Evolutionary conservation across 2,113 vertebrate genomes (phyloP).

Genomic region (Illadopsis cleaveri): DNA sequence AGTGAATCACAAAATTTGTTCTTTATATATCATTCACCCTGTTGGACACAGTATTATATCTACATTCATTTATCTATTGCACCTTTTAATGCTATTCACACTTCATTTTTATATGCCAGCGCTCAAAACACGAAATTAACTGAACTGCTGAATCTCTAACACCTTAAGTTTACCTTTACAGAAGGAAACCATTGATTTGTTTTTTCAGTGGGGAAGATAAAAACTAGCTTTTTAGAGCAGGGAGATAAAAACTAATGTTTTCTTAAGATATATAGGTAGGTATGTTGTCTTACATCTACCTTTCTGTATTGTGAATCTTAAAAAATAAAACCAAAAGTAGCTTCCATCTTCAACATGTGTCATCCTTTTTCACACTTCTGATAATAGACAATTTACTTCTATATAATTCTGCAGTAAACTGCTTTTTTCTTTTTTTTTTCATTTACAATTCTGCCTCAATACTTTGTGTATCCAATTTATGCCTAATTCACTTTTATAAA

Average conservation of each 20-base stretch:
- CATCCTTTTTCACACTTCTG: background rate
- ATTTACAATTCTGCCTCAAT: background rate
- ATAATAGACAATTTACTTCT: background rate
- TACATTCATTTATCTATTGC: constrained; percentile 67
- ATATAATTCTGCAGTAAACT: background rate
- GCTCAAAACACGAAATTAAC: constrained; percentile 41
- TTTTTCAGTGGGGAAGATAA: background rate
- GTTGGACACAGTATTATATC: constrained; percentile 35
- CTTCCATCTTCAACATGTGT: background rate
- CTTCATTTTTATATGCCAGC: constrained; percentile 58
- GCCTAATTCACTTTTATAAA: background rate
- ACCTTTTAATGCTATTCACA: constrained; percentile 58
- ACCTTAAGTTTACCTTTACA: constrained; percentile 17
- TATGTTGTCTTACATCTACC: background rate
- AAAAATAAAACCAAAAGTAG: constrained; percentile 10
- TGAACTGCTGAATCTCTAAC: constrained; percentile 43
- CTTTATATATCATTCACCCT: background rate
- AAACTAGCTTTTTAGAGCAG: constrained; percentile 30
- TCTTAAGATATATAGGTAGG: background rate
- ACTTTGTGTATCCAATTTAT: background rate
- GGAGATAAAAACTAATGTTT: constrained; percentile 6
- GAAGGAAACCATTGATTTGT: constrained; percentile 1
- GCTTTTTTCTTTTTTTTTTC: background rate
- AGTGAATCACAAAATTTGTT: constrained; percentile 30
- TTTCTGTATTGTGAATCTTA: background rate